Conservation (phyloP, 1,140 invertebrate genomes). For the Rhopalosiphum maidis region DNA sequence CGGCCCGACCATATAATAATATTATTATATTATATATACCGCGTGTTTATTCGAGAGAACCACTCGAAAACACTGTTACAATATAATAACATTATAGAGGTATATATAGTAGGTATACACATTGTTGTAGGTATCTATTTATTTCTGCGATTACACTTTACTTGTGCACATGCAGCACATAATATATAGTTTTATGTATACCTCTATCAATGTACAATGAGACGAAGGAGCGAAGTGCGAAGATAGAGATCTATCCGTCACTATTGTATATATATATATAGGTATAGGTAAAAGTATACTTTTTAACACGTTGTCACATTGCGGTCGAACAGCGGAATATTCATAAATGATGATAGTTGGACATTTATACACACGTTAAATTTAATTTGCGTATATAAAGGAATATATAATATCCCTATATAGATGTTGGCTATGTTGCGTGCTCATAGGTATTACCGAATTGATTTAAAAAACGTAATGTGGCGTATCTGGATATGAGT, state of each 20-base stretch:
- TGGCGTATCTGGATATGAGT: background rate
- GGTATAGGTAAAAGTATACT: background rate
- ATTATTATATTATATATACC: background rate
- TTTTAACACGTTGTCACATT: background rate
- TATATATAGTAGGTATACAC: background rate
- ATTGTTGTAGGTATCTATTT: background rate
- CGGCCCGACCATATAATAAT: background rate
- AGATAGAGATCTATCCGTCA: background rate
- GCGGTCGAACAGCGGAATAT: background rate
- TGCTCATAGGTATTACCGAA: background rate
- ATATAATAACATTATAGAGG: background rate
- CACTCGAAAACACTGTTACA: background rate
- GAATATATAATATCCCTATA: background rate
- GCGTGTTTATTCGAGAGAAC: background rate
- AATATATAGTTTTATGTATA: too few species aligned
- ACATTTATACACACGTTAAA: background rate
- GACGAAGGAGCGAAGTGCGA: background rate
- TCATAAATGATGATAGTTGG: too few species aligned
- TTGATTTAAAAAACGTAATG: background rate
- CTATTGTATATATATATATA: too few species aligned
- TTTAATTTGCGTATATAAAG: background rate
- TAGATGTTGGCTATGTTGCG: background rate
- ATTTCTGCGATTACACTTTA: background rate
- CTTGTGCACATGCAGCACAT: too few species aligned
- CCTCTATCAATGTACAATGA: background rate